phyloP scores from a whole-genome alignment of 1,140 invertebrate species.

The Musca domestica region DNA sequence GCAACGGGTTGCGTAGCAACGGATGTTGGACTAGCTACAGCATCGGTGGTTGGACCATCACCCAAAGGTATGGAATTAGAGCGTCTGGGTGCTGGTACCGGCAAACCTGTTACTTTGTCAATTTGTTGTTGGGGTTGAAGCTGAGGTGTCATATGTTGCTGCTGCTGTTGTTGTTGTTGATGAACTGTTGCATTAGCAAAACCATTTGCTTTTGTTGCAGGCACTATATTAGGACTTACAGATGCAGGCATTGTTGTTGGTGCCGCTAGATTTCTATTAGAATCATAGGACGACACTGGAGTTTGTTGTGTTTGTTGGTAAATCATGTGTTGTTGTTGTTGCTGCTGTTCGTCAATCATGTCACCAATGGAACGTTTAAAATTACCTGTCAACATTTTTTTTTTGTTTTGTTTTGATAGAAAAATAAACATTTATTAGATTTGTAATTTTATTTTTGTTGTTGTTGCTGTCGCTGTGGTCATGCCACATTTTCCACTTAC shows the following conservation, averaged over 20 bases:
- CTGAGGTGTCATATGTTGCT: conserved; percentile 46
- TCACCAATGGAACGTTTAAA: conserved; percentile 62
- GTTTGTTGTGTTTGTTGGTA: conserved; percentile 21
- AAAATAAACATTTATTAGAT: conserved; percentile 23
- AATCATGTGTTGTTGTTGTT: conserved; percentile 21
- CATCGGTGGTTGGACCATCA: conserved; percentile 29
- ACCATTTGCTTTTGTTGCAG: conserved; percentile 31
- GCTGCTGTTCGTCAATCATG: conserved; percentile 26
- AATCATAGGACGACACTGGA: conserved; percentile 20
- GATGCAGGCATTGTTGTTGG: conserved; percentile 33
- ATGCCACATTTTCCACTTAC: conserved; percentile 47
- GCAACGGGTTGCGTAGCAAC: conserved; percentile 16
- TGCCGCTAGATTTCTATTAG: conserved; percentile 19
- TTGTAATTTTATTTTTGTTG: background rate
- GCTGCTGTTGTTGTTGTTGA: conserved; percentile 41
- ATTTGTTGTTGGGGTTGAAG: conserved; percentile 42
- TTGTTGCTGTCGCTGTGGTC: background rate
- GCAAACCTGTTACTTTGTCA: conserved; percentile 46
- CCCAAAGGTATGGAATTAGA: conserved; percentile 47
- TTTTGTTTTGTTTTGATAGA: no score
- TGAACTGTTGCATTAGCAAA: conserved; percentile 24
- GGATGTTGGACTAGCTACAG: conserved; percentile 37
- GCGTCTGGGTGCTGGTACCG: conserved; percentile 56
- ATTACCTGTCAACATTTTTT: conserved; percentile 37
- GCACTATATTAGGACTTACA: conserved; percentile 32